These are phyloP conservation scores for Argyra leucocephala DNA, from an alignment of 2,888 invertebrate species.

Conservation along the genomic window DNA sequence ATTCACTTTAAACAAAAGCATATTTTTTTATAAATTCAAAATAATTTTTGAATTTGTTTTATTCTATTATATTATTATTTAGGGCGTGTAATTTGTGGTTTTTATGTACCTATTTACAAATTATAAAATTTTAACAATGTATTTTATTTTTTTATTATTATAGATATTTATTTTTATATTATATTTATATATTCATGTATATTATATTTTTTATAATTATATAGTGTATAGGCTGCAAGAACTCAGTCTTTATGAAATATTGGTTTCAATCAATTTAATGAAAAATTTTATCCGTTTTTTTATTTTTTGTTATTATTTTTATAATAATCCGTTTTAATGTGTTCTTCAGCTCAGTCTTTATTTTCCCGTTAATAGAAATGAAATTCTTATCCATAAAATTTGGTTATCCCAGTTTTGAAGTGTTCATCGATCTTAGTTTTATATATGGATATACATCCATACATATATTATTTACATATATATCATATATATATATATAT, in stretches of 20 bases:
- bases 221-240: background rate
- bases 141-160: background rate
- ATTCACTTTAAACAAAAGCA: conserved; percentile 3
- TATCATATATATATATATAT: background rate
- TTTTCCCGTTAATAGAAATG: conserved; percentile 1
- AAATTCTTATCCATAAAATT: conserved; percentile 6
- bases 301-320: too few relatives aligned
- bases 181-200: background rate
- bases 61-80: conserved; percentile 2
- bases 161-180: background rate
- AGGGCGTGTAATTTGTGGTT: conserved; percentile 2
- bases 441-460: background rate
- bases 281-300: background rate
- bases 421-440: background rate
- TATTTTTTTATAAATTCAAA: background rate
- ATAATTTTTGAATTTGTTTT: background rate
- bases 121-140: background rate
- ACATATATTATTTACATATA: background rate
- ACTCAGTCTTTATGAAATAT: background rate
- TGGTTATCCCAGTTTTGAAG: background rate
- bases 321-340: background rate
- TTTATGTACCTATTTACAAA: background rate
- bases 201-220: too few relatives aligned
- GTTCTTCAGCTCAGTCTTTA: conserved; percentile 4
- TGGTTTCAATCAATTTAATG: background rate